Conservation (phyloP, 2,888 invertebrate genomes). For the Heliconius aoede region DNA sequence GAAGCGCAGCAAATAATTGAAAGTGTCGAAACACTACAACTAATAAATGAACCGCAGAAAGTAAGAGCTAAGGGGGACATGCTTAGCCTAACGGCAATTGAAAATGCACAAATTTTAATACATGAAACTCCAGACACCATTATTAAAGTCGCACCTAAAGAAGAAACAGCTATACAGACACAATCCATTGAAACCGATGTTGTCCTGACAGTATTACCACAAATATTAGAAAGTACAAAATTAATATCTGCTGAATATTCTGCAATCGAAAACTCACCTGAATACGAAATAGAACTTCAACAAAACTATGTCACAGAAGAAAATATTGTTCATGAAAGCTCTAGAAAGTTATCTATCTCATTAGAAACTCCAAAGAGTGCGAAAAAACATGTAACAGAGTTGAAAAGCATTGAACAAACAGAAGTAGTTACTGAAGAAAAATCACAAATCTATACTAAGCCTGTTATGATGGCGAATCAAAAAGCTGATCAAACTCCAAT, state of each 20-base stretch:
- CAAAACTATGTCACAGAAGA: conserved; percentile 65
- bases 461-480: conserved; percentile 51
- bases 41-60: conserved; percentile 40
- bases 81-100: conserved; percentile 50
- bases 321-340: conserved; percentile 57
- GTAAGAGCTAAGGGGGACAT: conserved; percentile 50
- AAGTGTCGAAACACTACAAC: conserved; percentile 43
- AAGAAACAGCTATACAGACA: conserved; percentile 58
- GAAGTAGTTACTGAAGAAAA: conserved; percentile 60
- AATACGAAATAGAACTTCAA: conserved; percentile 58
- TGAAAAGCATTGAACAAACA: conserved; percentile 62
- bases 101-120: conserved; percentile 53
- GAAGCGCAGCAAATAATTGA: conserved; percentile 57
- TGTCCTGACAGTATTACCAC: conserved; percentile 57
- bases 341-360: conserved; percentile 51
- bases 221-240: conserved; percentile 60
- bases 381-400: conserved; percentile 56
- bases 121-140: conserved; percentile 53
- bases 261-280: conserved; percentile 51
- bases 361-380: conserved; percentile 53
- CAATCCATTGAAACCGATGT: conserved; percentile 56
- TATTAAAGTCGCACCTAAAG: conserved; percentile 51
- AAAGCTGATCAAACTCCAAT: conserved; percentile 60
- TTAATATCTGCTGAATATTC: conserved; percentile 51
- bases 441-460: conserved; percentile 50